phyloP scores from a whole-genome alignment of 2,113 vertebrate genomes.

The Zingel zingel region DNA sequence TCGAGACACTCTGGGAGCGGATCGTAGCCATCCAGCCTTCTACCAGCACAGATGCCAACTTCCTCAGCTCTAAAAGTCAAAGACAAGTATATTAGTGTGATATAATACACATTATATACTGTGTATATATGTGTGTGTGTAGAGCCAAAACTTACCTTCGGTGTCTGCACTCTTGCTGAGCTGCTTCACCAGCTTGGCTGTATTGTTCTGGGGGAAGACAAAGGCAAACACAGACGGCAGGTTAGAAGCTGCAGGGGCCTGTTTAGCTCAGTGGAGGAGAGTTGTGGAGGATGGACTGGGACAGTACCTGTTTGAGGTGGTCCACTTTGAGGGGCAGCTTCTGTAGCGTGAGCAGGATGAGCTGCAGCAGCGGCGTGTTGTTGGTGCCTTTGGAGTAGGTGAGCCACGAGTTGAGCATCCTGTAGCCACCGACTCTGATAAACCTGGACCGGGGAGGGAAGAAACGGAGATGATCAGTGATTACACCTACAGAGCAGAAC shows the following conservation, averaged over 20 bases:
- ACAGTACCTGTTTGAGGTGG: constrained; percentile 92
- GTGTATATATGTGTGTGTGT: neutral
- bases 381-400: constrained; percentile 92
- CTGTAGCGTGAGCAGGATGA: constrained; percentile 93
- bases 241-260: neutral
- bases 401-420: constrained; percentile 94
- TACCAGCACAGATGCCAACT: constrained; percentile 91
- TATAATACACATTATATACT: neutral
- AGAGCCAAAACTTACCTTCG: constrained; percentile 84
- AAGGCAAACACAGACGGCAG: neutral
- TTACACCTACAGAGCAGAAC: neutral
- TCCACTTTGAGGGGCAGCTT: constrained; percentile 95
- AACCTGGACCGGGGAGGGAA: constrained; percentile 81
- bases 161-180: constrained; percentile 94
- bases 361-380: constrained; percentile 92
- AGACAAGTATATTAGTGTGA: neutral
- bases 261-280: too few relatives aligned
- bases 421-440: constrained; percentile 93
- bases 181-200: constrained; percentile 96
- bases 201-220: constrained; percentile 89
- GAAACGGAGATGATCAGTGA: too few relatives aligned
- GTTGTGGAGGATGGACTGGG: neutral
- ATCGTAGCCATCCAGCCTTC: constrained; percentile 96
- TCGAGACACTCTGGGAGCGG: constrained; percentile 91
- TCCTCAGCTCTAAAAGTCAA: constrained; percentile 87